Percentiles rank a stretch among this genome's conserved stretches.
phyloP scores from a whole-genome alignment of 2,888 invertebrate species.

The Cetonia aurata region DNA sequence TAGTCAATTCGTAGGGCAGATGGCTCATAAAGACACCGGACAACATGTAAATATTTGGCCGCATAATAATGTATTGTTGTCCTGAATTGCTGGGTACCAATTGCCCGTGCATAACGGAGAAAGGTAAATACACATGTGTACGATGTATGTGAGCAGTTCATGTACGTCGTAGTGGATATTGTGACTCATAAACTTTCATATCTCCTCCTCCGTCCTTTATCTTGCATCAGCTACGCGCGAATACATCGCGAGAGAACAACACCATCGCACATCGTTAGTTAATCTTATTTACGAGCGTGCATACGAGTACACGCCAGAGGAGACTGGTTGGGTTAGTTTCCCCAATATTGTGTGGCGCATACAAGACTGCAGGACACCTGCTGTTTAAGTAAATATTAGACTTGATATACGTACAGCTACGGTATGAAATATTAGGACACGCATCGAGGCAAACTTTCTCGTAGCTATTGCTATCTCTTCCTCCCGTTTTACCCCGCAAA shows the following conservation, averaged over 20 bases:
- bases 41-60: slow-evolving; percentile 14
- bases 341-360: slow-evolving; percentile 2
- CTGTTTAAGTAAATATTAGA: slow-evolving; percentile 18
- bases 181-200: slow-evolving; percentile 32
- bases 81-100: slow-evolving; percentile 13
- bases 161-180: not conserved
- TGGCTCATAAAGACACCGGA: not conserved
- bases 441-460: too few relatives aligned
- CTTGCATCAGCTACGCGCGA: not conserved
- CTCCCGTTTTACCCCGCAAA: too few relatives aligned
- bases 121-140: slow-evolving; percentile 18
- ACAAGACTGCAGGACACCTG: slow-evolving; percentile 13
- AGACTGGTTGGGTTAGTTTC: slow-evolving; percentile 5
- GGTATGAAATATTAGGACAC: too few relatives aligned
- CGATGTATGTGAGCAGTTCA: too few relatives aligned
- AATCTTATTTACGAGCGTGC: slow-evolving; percentile 24
- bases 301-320: not conserved
- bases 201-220: slow-evolving; percentile 15
- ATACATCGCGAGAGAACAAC: slow-evolving; percentile 15
- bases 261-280: slow-evolving; percentile 26
- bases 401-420: slow-evolving; percentile 2
- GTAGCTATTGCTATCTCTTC: too few relatives aligned
- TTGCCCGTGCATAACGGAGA: slow-evolving; percentile 11
- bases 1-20: not conserved
- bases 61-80: slow-evolving; percentile 21